Percentiles rank a stretch among this genome's conserved stretches.
Evolutionary conservation across 2,888 invertebrate species (phyloP).

Genomic region (Melieria picta): DNA sequence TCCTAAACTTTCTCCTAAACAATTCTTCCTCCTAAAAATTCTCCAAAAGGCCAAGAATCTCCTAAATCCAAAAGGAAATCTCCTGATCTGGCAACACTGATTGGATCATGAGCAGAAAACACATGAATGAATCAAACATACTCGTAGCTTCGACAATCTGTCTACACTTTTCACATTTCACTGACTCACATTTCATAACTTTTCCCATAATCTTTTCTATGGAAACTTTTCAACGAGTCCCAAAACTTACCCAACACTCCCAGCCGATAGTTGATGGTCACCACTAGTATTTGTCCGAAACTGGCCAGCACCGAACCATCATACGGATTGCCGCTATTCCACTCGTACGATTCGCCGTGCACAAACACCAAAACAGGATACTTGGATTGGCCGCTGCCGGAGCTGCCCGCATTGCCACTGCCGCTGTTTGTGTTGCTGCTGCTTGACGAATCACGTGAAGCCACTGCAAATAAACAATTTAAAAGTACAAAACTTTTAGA

Average conservation of each 20-base stretch:
- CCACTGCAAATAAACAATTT: slow-evolving; percentile 53
- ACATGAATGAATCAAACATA: not conserved
- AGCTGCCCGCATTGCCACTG: slow-evolving; percentile 68
- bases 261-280: slow-evolving; percentile 87
- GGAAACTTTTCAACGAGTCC: not conserved
- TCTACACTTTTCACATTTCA: too few species aligned
- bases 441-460: slow-evolving; percentile 61
- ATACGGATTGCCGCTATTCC: slow-evolving; percentile 98
- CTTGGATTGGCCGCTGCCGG: slow-evolving; percentile 68
- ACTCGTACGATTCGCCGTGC: slow-evolving; percentile 95
- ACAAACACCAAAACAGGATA: slow-evolving; percentile 95
- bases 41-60: too few species aligned
- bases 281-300: slow-evolving; percentile 88
- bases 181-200: not conserved
- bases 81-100: too few species aligned
- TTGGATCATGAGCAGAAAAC: not conserved
- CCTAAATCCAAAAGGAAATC: too few species aligned
- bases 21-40: too few species aligned
- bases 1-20: too few species aligned
- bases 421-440: slow-evolving; percentile 44
- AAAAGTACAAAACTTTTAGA: too few species aligned
- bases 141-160: not conserved
- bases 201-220: not conserved
- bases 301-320: slow-evolving; percentile 96
- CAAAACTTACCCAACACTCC: slow-evolving; percentile 78